phyloP scores from a whole-genome alignment of 1,140 invertebrate genomes.

The Bombus huntii region DNA sequence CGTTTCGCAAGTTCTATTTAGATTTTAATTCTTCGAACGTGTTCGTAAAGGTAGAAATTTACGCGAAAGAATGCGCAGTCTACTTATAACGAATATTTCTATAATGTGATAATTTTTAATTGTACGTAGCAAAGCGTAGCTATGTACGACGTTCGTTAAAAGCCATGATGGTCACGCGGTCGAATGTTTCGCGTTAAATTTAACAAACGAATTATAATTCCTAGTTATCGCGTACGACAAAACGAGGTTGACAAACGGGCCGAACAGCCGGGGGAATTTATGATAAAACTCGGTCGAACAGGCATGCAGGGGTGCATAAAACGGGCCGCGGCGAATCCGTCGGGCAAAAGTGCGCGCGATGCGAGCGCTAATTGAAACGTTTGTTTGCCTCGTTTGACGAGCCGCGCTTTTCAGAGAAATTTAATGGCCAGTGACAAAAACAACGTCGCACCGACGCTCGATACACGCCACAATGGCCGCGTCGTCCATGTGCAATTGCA shows the following conservation, averaged over 20 bases:
- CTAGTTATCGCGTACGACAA: constrained; percentile 11
- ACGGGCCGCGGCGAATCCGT: constrained; percentile 34
- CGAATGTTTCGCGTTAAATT: constrained; percentile 3
- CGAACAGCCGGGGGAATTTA: constrained; percentile 5
- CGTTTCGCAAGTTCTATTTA: neutral
- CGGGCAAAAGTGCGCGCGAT: constrained; percentile 55
- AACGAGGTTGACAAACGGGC: constrained; percentile 7
- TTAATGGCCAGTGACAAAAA: constrained; percentile 64
- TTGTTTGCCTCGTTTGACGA: constrained; percentile 64
- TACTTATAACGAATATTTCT: too few species aligned
- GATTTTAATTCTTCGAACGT: too few species aligned
- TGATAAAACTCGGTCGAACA: constrained; percentile 44
- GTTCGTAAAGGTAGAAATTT: too few species aligned
- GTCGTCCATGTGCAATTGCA: constrained; percentile 46
- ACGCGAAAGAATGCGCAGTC: too few species aligned
- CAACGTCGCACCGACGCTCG: constrained; percentile 36
- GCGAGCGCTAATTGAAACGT: constrained; percentile 63
- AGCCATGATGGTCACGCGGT: neutral
- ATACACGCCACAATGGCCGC: constrained; percentile 21
- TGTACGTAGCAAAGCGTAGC: neutral
- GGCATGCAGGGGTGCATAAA: constrained; percentile 36
- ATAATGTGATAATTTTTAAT: too few species aligned
- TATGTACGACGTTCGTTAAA: neutral
- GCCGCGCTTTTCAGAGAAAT: constrained; percentile 51
- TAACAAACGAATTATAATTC: constrained; percentile 6